Evolutionary conservation across 2,113 vertebrate genomes (phyloP).

Genomic region (Caloenas nicobarica): DNA sequence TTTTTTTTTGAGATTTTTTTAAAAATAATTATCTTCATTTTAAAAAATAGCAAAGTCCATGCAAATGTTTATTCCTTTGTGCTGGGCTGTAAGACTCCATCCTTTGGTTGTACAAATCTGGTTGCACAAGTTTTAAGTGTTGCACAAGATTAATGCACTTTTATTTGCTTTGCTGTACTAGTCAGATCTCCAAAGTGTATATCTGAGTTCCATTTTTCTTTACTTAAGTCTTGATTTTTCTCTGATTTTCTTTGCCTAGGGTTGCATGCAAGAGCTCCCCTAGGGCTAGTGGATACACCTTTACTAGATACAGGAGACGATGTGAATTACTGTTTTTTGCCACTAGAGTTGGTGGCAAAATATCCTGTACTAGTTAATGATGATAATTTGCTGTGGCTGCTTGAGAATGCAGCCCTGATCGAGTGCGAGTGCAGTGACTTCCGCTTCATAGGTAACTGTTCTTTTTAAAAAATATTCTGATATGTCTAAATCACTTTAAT

Average conservation of each 20-base stretch:
- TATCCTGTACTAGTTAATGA: constrained; percentile 74
- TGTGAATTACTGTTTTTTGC: constrained; percentile 75
- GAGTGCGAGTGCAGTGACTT: constrained; percentile 72
- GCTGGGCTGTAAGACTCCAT: neutral
- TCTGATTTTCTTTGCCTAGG: constrained; percentile 16
- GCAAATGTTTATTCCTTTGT: neutral
- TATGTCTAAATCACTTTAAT: neutral
- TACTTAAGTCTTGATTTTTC: neutral
- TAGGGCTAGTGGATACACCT: constrained; percentile 73
- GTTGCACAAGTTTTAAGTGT: neutral
- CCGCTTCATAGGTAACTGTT: constrained; percentile 73
- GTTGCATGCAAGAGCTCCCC: constrained; percentile 67
- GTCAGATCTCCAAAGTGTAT: neutral
- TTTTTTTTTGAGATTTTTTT: neutral
- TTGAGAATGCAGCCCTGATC: constrained; percentile 66
- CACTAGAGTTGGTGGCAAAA: constrained; percentile 68
- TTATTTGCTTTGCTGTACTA: neutral
- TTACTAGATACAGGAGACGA: constrained; percentile 73
- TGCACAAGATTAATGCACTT: neutral
- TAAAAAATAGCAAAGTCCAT: neutral
- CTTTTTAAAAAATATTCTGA: too few species aligned
- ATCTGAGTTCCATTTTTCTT: neutral
- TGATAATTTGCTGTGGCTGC: constrained; percentile 76
- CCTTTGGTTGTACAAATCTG: neutral
- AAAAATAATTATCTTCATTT: neutral